Evolutionary conservation across 2,888 invertebrate species (phyloP), one percentile per base, ranked within the genome.

Genomic region (Chymomyza caudatula): DNA sequence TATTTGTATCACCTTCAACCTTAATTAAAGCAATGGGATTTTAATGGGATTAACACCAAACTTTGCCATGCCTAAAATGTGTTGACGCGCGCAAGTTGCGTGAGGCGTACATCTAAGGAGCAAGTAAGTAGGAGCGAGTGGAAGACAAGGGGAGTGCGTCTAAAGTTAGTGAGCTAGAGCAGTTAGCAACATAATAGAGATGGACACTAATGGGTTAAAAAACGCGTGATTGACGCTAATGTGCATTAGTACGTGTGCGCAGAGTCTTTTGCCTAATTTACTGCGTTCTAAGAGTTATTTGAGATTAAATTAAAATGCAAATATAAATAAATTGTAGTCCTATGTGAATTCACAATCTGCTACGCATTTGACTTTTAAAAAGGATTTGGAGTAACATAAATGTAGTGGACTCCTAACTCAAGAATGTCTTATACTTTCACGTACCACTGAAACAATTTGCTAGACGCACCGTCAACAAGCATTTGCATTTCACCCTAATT

Each of bases 1-100:
- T 51, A 47, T 47, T 47, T 76, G 76, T 63, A 51, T 51, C 17
- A 58, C 69, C 67, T 68, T 69, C 63, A 66, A 65, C 69, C 71
- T 78, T 77, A 73, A 78, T 82, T 82, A 82, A 85, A 85, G 70
- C 67, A 67, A 75, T 74, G 73, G 76, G 76, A 77, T 80, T 80
- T 77, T 73, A 79, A 84, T 78, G 74, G 64, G 66, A 72, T 79
- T 80, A 72, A 60, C 64, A 37, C 53, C 57, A 65, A 60, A 51
- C 6, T 51, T 51, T 51, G 19, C 51, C 19, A 20, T 51, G 51
- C 8, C 13, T 11, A 59, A 54, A 55, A 47, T 44, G 42, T 37
- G 22, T 15, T 51, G 47, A 53, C 25, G 53, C 13, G 53, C 53
- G 19, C 20, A n/a, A 25, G 19, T 19, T 17, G 53, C n/a, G 23